Conservation (phyloP, 2,113 vertebrate species). For the Peromyscus californicus region DNA sequence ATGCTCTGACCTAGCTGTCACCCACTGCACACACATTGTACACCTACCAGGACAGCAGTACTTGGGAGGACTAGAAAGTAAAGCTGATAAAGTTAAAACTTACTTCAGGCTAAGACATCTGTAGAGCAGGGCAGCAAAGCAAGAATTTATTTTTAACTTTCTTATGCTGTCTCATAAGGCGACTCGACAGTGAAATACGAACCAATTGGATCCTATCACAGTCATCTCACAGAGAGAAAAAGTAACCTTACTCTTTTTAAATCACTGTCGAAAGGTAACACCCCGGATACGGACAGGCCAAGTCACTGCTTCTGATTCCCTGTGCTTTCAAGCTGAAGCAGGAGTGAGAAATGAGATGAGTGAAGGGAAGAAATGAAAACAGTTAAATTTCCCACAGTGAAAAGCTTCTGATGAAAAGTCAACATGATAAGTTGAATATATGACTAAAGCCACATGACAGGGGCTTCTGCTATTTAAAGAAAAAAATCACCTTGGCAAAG, state of each 20-base stretch:
- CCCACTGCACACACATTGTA: not conserved
- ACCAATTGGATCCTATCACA: not conserved
- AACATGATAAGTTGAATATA: not conserved
- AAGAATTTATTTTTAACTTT: not conserved
- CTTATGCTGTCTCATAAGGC: not conserved
- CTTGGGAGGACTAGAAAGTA: not conserved
- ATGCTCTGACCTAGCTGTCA: not conserved
- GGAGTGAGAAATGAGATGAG: not conserved
- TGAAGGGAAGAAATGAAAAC: not conserved
- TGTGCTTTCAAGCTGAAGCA: not conserved
- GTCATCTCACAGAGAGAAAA: not conserved
- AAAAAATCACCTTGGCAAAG: not conserved
- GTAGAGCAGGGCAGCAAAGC: not conserved
- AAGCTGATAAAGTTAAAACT: not conserved
- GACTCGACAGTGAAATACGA: not conserved
- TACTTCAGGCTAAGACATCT: not conserved
- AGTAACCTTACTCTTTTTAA: not conserved
- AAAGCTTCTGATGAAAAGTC: constrained; percentile 43
- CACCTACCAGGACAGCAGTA: not conserved
- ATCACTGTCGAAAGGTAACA: not conserved
- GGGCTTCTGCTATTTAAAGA: not conserved
- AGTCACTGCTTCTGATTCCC: no score
- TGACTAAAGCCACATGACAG: not conserved
- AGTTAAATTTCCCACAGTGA: not conserved
- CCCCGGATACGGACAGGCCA: no score